Evolutionary conservation across 1,140 invertebrate species (phyloP).

Genomic region (Frieseomelitta varia): DNA sequence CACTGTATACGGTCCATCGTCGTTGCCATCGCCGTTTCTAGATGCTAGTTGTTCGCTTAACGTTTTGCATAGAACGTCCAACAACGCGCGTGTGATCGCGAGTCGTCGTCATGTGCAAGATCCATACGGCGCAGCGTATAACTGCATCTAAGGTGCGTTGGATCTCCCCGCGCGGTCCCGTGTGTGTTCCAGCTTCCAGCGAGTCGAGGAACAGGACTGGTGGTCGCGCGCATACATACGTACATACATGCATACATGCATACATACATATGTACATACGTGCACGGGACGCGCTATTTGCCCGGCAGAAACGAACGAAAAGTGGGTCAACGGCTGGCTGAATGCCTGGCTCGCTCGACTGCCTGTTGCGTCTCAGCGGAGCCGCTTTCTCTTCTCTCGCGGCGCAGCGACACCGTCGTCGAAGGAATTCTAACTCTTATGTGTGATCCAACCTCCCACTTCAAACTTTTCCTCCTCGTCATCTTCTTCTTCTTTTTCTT

Average conservation of each 20-base stretch:
- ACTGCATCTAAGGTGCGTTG: constrained; percentile 69
- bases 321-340: constrained; percentile 73
- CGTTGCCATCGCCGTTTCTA: background rate
- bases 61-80: constrained; percentile 6
- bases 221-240: background rate
- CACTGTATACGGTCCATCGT: background rate
- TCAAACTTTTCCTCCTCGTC: background rate
- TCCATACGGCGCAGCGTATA: constrained; percentile 46
- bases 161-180: constrained; percentile 4
- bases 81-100: background rate
- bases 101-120: background rate
- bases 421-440: constrained; percentile 74
- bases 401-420: constrained; percentile 55
- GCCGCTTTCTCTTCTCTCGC: constrained; percentile 76
- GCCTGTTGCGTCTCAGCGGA: constrained; percentile 63
- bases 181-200: constrained; percentile 23
- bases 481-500: background rate
- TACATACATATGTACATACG: constrained; percentile 1
- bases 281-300: constrained; percentile 67
- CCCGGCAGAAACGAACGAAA: constrained; percentile 71
- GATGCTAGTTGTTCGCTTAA: background rate
- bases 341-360: constrained; percentile 58
- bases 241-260: constrained; percentile 33
- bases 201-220: constrained; percentile 54
- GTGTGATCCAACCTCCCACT: constrained; percentile 48